phyloP scores from a whole-genome alignment of 1,140 invertebrate genomes.

The Hormaphis cornu region DNA sequence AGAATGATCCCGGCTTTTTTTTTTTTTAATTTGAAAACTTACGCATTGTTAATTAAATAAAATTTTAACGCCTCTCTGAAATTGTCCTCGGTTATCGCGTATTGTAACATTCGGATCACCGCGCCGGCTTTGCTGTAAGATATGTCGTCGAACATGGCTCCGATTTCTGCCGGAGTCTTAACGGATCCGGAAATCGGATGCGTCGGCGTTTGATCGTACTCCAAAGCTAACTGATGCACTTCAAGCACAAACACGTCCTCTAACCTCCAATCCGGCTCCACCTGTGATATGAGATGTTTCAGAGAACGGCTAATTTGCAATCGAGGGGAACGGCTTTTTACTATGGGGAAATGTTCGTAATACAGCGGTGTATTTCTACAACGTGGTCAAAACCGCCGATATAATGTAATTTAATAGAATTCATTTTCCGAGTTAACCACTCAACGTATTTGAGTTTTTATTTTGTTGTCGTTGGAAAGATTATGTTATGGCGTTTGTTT shows the following conservation, averaged over 20 bases:
- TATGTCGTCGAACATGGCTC: constrained; percentile 86
- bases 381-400: no score
- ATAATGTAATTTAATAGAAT: no score
- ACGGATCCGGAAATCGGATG: constrained; percentile 88
- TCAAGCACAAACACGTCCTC: constrained; percentile 44
- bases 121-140: constrained; percentile 75
- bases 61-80: constrained; percentile 46
- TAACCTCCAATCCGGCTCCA: constrained; percentile 40
- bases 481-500: no score
- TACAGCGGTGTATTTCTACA: no score
- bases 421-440: no score
- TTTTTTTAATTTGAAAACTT: no score
- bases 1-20: no score
- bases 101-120: constrained; percentile 66
- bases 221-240: constrained; percentile 45
- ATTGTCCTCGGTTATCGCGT: constrained; percentile 53
- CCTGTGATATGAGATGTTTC: constrained; percentile 28
- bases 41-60: neutral
- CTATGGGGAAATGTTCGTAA: no score
- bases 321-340: neutral
- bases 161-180: constrained; percentile 78
- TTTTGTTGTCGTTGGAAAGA: no score
- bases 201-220: constrained; percentile 44
- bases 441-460: no score
- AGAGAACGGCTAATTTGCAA: neutral